These are phyloP conservation scores for Sarcophaga variegata DNA, from an alignment of 2,888 invertebrate genomes.

Conservation along the genomic window DNA sequence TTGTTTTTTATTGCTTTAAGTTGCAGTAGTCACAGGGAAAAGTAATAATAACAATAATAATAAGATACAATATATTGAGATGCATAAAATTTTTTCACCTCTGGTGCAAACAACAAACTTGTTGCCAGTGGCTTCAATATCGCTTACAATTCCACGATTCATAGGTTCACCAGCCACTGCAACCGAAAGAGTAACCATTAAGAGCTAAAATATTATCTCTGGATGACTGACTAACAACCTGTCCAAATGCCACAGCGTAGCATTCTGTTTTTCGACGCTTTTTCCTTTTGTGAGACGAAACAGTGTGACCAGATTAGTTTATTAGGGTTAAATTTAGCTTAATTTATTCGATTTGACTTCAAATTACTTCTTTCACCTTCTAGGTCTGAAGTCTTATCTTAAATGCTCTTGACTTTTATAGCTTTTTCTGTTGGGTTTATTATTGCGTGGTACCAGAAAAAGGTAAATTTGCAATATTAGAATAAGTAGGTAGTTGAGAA, in stretches of 20 bases:
- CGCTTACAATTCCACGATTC: slow-evolving; percentile 27
- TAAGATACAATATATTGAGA: slow-evolving; percentile 26
- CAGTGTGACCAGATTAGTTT: too few species aligned
- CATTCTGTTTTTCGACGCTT: not conserved
- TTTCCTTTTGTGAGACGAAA: not conserved
- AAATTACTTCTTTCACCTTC: too few species aligned
- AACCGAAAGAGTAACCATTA: not conserved
- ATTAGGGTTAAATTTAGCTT: too few species aligned
- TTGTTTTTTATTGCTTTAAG: slow-evolving; percentile 63
- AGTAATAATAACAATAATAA: slow-evolving; percentile 24
- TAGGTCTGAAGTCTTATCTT: too few species aligned
- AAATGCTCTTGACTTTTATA: too few species aligned
- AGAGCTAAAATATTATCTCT: slow-evolving; percentile 6
- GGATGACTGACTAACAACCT: slow-evolving; percentile 49
- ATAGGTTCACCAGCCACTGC: slow-evolving; percentile 12
- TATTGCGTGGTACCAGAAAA: too few species aligned
- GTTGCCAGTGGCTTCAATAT: slow-evolving; percentile 39
- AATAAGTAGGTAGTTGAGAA: too few species aligned
- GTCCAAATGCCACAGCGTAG: slow-evolving; percentile 6
- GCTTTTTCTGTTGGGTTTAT: too few species aligned
- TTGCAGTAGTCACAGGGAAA: slow-evolving; percentile 29
- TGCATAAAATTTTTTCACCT: slow-evolving; percentile 63
- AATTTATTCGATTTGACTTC: too few species aligned
- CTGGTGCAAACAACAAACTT: slow-evolving; percentile 68
- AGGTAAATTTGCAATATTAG: too few species aligned